These are phyloP conservation scores for Cryptoblepharus egeriae DNA, from an alignment of 2,797 vertebrate species.

Conservation along the genomic window DNA sequence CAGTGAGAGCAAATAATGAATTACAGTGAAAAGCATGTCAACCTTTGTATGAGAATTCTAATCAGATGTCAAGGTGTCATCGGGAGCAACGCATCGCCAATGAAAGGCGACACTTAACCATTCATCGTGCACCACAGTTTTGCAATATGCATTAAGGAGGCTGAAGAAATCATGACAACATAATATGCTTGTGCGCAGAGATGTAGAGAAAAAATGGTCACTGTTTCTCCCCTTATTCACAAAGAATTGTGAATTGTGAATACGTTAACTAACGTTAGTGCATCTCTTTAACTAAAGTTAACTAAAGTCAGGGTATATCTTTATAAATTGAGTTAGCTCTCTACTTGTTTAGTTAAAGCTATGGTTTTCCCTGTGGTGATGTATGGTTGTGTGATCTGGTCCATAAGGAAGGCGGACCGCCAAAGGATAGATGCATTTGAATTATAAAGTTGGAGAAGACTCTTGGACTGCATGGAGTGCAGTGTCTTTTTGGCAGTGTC, in stretches of 20 bases:
- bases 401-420: too few species aligned
- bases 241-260: too few species aligned
- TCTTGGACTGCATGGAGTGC: too few species aligned
- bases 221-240: not conserved
- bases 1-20: constrained; percentile 59
- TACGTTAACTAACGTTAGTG: constrained; percentile 11
- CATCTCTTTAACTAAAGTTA: not conserved
- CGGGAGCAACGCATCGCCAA: constrained; percentile 19
- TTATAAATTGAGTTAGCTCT: not conserved
- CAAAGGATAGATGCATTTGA: too few species aligned
- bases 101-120: constrained; percentile 35
- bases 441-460: too few species aligned
- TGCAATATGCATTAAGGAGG: constrained; percentile 18
- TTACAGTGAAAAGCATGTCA: constrained; percentile 29
- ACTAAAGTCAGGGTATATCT: constrained; percentile 10
- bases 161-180: constrained; percentile 13
- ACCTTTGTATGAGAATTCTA: constrained; percentile 44
- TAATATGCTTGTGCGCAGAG: constrained; percentile 14
- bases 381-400: too few species aligned
- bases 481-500: too few species aligned
- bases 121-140: constrained; percentile 24
- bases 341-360: too few species aligned
- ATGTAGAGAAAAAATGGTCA: not conserved
- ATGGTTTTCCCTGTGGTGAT: too few species aligned
- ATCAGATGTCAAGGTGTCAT: constrained; percentile 26